These are phyloP conservation scores for Phoxinus phoxinus DNA, from an alignment of 2,113 vertebrate species.

Conservation along the genomic window DNA sequence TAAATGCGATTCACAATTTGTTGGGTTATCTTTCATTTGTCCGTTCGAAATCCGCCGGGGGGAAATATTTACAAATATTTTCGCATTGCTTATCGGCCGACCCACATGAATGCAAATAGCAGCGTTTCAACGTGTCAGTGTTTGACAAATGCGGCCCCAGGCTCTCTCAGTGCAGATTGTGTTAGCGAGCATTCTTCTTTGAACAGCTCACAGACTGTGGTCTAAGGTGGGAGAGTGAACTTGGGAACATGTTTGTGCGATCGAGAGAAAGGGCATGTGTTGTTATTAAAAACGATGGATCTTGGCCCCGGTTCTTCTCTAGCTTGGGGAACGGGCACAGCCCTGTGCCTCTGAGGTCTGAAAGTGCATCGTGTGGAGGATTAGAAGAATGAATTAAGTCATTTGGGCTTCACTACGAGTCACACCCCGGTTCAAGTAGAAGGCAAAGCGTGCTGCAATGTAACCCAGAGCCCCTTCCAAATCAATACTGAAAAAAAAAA, in stretches of 20 bases:
- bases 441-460: constrained; percentile 71
- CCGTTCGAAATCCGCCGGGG: constrained; percentile 13
- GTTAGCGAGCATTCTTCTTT: constrained; percentile 45
- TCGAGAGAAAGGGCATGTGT: constrained; percentile 46
- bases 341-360: constrained; percentile 70
- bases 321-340: constrained; percentile 73
- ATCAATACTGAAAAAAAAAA: constrained; percentile 77
- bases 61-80: constrained; percentile 57
- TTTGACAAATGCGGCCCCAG: constrained; percentile 47
- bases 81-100: constrained; percentile 44
- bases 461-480: constrained; percentile 71
- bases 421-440: constrained; percentile 72
- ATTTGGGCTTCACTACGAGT: constrained; percentile 73
- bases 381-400: constrained; percentile 80
- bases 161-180: constrained; percentile 14
- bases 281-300: constrained; percentile 66
- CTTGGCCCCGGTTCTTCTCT: constrained; percentile 57
- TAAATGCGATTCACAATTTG: constrained; percentile 21
- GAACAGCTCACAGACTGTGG: constrained; percentile 50
- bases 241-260: constrained; percentile 37
- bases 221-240: constrained; percentile 46
- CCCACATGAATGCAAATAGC: constrained; percentile 39
- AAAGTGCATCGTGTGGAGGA: constrained; percentile 67
- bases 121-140: constrained; percentile 37
- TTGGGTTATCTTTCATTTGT: constrained; percentile 37